These are phyloP conservation scores for Clistopyga incitator DNA, from an alignment of 2,888 invertebrate species.

Conservation along the genomic window DNA sequence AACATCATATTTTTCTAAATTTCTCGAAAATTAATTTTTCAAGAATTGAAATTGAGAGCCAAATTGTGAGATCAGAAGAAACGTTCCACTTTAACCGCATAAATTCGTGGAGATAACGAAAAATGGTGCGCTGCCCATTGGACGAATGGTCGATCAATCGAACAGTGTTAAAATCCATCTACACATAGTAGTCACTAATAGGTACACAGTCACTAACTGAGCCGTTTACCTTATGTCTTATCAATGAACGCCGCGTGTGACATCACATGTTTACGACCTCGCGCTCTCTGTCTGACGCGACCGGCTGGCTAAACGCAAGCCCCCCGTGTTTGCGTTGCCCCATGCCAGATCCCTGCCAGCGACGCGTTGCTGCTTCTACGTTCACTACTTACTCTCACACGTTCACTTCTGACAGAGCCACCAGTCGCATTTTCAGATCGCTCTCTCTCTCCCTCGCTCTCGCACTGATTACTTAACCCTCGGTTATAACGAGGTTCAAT, in stretches of 20 bases:
- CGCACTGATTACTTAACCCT: not conserved
- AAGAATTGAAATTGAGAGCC: too few species aligned
- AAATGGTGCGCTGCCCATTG: not conserved
- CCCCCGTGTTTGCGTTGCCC: conserved; percentile 36
- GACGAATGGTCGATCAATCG: not conserved
- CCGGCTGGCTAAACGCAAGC: conserved; percentile 42
- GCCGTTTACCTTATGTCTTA: conserved; percentile 64
- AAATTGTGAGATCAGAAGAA: not conserved
- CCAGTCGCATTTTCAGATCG: not conserved
- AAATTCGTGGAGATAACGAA: not conserved
- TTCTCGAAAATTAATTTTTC: too few species aligned
- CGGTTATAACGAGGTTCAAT: not conserved
- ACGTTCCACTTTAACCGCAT: not conserved
- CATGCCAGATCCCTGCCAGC: conserved; percentile 18
- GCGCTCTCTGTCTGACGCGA: conserved; percentile 52
- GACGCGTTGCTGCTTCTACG: not conserved
- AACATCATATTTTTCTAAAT: too few species aligned
- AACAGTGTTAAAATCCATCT: not conserved
- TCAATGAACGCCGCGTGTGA: conserved; percentile 75
- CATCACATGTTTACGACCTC: conserved; percentile 75
- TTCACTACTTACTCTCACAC: conserved; percentile 11
- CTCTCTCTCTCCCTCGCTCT: conserved; percentile 1
- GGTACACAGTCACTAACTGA: conserved; percentile 2
- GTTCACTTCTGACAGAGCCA: not conserved
- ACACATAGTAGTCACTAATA: conserved; percentile 3